Conservation (phyloP, 2,888 invertebrate species). For the Plagodis dolabraria region DNA sequence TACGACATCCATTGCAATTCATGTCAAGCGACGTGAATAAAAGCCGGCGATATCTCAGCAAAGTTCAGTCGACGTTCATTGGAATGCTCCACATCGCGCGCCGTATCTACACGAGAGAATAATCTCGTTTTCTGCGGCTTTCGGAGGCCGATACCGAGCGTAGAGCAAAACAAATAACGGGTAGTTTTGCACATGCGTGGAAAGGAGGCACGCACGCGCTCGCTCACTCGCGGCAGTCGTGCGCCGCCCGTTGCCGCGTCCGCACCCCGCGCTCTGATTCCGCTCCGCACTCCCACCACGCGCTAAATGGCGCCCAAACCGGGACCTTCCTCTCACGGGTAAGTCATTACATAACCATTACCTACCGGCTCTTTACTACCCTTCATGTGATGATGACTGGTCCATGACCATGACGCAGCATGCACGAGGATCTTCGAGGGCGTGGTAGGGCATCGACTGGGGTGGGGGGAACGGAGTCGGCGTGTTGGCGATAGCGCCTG, state of each 20-base stretch:
- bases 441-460: conserved; percentile 69
- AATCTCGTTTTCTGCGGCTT: conserved; percentile 76
- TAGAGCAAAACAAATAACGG: conserved; percentile 75
- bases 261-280: conserved; percentile 50
- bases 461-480: conserved; percentile 64
- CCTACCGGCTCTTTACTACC: conserved; percentile 16
- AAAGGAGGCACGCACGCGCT: conserved; percentile 63
- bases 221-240: conserved; percentile 63
- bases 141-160: conserved; percentile 55
- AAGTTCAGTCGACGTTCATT: conserved; percentile 60
- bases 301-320: conserved; percentile 80
- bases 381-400: conserved; percentile 37
- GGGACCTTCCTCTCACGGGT: conserved; percentile 75
- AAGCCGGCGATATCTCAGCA: conserved; percentile 57
- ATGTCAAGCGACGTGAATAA: conserved; percentile 58
- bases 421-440: conserved; percentile 64
- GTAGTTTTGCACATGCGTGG: conserved; percentile 71
- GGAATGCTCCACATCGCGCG: conserved; percentile 63
- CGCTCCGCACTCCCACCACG: conserved; percentile 62
- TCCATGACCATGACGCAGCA: conserved; percentile 67
- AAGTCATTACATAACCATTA: conserved; percentile 59
- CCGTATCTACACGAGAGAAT: conserved; percentile 67
- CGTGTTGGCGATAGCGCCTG: conserved; percentile 70
- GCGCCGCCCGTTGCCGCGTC: conserved; percentile 68
- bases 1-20: conserved; percentile 51